These are phyloP conservation scores for Orycteropus afer DNA, from an alignment of 2,113 vertebrate species.

Conservation along the genomic window DNA sequence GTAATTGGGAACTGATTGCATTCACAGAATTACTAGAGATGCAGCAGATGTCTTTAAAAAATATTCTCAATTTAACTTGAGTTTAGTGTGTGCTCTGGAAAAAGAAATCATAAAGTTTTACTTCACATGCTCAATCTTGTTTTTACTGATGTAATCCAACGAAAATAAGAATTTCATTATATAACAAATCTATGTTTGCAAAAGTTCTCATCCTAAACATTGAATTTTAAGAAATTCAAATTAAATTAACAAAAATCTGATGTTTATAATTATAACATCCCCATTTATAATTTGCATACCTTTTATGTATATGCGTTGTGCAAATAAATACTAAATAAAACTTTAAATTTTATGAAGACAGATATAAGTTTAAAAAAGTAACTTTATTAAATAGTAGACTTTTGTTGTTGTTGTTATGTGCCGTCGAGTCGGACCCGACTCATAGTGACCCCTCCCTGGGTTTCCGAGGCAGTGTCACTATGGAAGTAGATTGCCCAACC, in stretches of 20 bases:
- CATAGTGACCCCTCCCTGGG: no score
- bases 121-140: neutral
- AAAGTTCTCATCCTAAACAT: slow-evolving; percentile 2
- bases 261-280: neutral
- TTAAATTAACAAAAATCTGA: neutral
- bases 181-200: slow-evolving; percentile 20
- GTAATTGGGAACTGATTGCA: slow-evolving; percentile 64
- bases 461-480: no score
- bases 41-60: slow-evolving; percentile 69
- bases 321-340: neutral
- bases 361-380: neutral
- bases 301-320: neutral
- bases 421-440: no score
- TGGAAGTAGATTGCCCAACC: no score
- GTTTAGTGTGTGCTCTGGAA: slow-evolving; percentile 45
- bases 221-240: neutral
- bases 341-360: neutral
- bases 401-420: no score
- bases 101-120: slow-evolving; percentile 67
- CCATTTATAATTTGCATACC: neutral
- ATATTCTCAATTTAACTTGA: slow-evolving; percentile 69
- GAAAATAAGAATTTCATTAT: slow-evolving; percentile 53
- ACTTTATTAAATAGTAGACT: neutral
- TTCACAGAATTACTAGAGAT: slow-evolving; percentile 69
- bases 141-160: slow-evolving; percentile 53